These are phyloP conservation scores for Mythimna pallens DNA, from an alignment of 2,888 invertebrate species.

Conservation along the genomic window DNA sequence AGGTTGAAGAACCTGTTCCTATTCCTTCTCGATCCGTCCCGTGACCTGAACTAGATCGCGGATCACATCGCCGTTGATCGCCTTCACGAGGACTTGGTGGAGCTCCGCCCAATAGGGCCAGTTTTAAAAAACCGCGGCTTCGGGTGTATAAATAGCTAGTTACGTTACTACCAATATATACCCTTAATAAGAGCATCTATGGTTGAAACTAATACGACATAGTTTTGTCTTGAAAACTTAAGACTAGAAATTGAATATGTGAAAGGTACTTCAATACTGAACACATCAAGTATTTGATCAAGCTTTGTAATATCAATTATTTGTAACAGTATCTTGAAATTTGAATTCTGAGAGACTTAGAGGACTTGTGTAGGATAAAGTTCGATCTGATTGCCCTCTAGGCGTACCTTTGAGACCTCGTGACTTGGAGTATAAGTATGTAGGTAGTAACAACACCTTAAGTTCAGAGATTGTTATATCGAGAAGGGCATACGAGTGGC, in stretches of 20 bases:
- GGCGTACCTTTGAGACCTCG: slow-evolving; percentile 41
- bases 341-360: slow-evolving; percentile 29
- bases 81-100: too few species aligned
- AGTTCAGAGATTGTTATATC: slow-evolving; percentile 58
- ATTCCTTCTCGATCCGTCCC: too few species aligned
- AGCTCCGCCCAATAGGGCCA: too few species aligned
- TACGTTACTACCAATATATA: slow-evolving; percentile 7
- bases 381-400: slow-evolving; percentile 38
- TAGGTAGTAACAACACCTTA: slow-evolving; percentile 31
- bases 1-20: too few species aligned
- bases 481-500: slow-evolving; percentile 52
- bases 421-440: slow-evolving; percentile 35
- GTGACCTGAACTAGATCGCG: too few species aligned
- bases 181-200: slow-evolving; percentile 12
- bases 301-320: slow-evolving; percentile 18
- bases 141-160: too few species aligned
- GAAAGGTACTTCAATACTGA: slow-evolving; percentile 1
- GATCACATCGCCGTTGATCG: too few species aligned
- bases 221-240: slow-evolving; percentile 26
- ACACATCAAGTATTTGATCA: slow-evolving; percentile 6
- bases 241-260: not conserved
- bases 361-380: slow-evolving; percentile 28
- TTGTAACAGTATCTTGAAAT: slow-evolving; percentile 24
- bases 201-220: slow-evolving; percentile 19
- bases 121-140: too few species aligned